A percentile compares a stretch with the other conserved stretches of the same genome.
phyloP scores from a whole-genome alignment of 2,113 vertebrate genomes.

The Tyto alba region DNA sequence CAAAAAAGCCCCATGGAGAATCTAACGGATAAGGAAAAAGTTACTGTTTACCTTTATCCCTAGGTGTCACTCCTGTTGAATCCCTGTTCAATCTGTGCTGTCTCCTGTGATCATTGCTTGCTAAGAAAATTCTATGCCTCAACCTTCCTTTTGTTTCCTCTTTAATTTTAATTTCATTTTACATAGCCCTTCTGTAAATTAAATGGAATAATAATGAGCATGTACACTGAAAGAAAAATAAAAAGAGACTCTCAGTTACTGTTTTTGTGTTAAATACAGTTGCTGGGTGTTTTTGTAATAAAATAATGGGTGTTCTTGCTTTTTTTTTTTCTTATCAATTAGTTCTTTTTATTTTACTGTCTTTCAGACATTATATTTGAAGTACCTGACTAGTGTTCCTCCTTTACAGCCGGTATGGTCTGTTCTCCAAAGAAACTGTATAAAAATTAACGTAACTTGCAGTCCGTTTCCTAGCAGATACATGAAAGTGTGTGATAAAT shows the following conservation, averaged over 20 bases:
- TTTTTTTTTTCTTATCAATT: background rate
- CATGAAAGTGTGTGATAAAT: background rate
- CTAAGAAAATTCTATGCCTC: conserved; percentile 62
- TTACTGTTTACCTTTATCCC: conserved; percentile 59
- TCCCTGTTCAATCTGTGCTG: conserved; percentile 61
- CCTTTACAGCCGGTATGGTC: background rate
- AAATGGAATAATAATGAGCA: conserved; percentile 72
- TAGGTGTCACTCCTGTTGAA: conserved; percentile 64
- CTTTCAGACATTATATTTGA: background rate
- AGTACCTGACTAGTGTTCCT: background rate
- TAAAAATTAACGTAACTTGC: background rate
- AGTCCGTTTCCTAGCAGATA: background rate
- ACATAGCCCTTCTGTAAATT: conserved; percentile 66
- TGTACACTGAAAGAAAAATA: conserved; percentile 74
- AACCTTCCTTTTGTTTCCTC: conserved; percentile 76
- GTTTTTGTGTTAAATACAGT: conserved; percentile 64
- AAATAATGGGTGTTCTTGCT: background rate
- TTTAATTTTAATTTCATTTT: conserved; percentile 60
- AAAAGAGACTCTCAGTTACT: conserved; percentile 67
- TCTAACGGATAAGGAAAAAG: conserved; percentile 59
- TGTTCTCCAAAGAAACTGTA: background rate
- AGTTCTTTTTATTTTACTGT: background rate
- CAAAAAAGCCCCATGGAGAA: conserved; percentile 46
- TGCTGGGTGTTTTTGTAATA: conserved; percentile 64
- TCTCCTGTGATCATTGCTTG: conserved; percentile 71